These are phyloP conservation scores for Tenrec ecaudatus DNA, from an alignment of 2,113 vertebrate genomes.

Conservation along the genomic window DNA sequence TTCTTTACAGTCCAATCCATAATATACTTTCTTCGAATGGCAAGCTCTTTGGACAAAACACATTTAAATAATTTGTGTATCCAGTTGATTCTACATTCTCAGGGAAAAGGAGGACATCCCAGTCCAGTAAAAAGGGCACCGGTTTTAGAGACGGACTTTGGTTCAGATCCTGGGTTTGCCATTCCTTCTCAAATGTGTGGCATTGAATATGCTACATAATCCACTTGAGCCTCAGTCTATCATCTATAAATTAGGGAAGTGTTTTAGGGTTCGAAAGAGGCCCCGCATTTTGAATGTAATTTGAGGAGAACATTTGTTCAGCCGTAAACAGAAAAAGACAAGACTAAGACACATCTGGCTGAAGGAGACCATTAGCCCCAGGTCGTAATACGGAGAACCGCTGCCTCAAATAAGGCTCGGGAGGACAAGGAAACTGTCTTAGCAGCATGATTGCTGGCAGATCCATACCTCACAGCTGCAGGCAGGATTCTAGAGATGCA, in stretches of 20 bases:
- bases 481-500: too few species aligned
- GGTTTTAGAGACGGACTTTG: background rate
- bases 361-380: too few species aligned
- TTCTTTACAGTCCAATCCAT: conserved; percentile 51
- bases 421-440: too few species aligned
- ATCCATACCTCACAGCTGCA: too few species aligned
- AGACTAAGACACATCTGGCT: too few species aligned
- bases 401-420: too few species aligned
- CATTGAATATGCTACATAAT: background rate
- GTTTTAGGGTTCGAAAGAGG: too few species aligned
- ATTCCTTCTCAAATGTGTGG: conserved; percentile 8
- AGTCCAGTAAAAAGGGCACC: background rate
- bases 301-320: too few species aligned
- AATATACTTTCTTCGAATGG: conserved; percentile 41
- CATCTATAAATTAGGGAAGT: background rate
- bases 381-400: too few species aligned
- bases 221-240: background rate
- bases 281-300: too few species aligned
- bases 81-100: conserved; percentile 33
- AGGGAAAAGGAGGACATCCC: background rate
- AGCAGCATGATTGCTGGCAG: too few species aligned
- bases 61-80: conserved; percentile 8
- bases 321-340: too few species aligned
- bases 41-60: background rate
- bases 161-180: conserved; percentile 9